Conservation (phyloP, 2,888 invertebrate genomes). For the Drosophila sordidapex region DNA sequence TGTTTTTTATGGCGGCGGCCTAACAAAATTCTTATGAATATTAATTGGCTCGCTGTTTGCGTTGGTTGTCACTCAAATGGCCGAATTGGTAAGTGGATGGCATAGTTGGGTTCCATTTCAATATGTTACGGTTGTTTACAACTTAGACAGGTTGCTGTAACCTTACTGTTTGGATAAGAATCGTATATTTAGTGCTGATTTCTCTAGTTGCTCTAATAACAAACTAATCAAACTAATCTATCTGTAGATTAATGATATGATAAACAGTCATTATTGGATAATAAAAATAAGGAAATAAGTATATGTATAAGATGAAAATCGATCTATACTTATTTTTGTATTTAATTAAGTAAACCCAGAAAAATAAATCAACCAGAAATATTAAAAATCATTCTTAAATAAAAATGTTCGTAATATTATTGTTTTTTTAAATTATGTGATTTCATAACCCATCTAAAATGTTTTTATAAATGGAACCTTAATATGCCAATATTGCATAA, state of each 20-base stretch:
- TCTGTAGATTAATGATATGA: slow-evolving; percentile 3
- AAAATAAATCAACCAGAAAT: not conserved
- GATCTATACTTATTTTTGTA: not conserved
- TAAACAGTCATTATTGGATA: not conserved
- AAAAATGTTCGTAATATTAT: not conserved
- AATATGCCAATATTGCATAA: not conserved
- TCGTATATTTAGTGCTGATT: not conserved
- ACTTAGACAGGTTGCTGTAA: slow-evolving; percentile 44
- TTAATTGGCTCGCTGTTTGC: slow-evolving; percentile 75
- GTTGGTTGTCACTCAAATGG: slow-evolving; percentile 69
- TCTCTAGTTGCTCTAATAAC: not conserved
- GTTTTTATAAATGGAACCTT: not conserved
- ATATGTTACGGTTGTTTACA: slow-evolving; percentile 56
- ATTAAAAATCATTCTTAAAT: not conserved
- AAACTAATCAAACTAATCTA: slow-evolving; percentile 3
- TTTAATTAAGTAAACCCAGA: not conserved
- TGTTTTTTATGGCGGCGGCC: slow-evolving; percentile 59
- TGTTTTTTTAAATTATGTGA: not conserved
- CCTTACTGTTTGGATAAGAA: slow-evolving; percentile 17
- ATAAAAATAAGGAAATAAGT: not conserved
- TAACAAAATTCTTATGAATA: slow-evolving; percentile 79
- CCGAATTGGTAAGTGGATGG: slow-evolving; percentile 53
- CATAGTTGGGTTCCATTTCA: slow-evolving; percentile 46
- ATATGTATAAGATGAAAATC: not conserved
- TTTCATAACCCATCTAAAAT: not conserved